Evolutionary conservation across 2,888 invertebrate species (phyloP).

Genomic region (Zaprionus bogoriensis): DNA sequence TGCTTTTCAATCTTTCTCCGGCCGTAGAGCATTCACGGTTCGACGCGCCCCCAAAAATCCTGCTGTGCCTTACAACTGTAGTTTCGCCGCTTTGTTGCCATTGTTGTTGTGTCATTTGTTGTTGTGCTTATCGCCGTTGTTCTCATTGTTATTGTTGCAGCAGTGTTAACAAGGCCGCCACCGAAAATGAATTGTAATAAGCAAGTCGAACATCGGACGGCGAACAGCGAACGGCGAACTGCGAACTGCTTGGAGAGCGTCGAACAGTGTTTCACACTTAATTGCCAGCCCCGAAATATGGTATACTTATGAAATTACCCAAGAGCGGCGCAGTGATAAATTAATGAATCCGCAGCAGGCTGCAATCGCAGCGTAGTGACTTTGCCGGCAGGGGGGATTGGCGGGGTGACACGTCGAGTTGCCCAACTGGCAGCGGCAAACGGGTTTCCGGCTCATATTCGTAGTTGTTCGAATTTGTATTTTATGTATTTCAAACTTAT

Average conservation of each 20-base stretch:
- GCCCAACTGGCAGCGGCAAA: conserved; percentile 62
- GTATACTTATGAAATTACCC: conserved; percentile 60
- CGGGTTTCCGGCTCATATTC: conserved; percentile 46
- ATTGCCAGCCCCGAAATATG: conserved; percentile 64
- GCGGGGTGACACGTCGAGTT: conserved; percentile 49
- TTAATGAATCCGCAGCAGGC: no score
- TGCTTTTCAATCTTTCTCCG: neutral
- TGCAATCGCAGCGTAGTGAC: conserved; percentile 41
- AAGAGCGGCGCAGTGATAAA: conserved; percentile 35
- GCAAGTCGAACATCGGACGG: conserved; percentile 9
- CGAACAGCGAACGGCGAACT: neutral
- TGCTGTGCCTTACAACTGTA: neutral
- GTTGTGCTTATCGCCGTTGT: neutral
- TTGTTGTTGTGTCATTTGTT: conserved; percentile 9
- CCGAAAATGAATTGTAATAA: conserved; percentile 36
- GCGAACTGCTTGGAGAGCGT: conserved; percentile 24
- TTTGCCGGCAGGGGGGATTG: neutral
- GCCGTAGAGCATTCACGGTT: neutral
- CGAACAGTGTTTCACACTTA: conserved; percentile 67
- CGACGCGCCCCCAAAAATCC: neutral
- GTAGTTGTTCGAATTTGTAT: neutral
- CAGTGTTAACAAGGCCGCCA: conserved; percentile 52
- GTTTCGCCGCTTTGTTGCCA: no score
- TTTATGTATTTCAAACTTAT: conserved; percentile 6
- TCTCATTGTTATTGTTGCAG: conserved; percentile 19